Percentiles rank a stretch among this genome's conserved stretches.
These are phyloP conservation scores for Rosalia funebris DNA, from an alignment of 2,888 invertebrate species.

Conservation along the genomic window DNA sequence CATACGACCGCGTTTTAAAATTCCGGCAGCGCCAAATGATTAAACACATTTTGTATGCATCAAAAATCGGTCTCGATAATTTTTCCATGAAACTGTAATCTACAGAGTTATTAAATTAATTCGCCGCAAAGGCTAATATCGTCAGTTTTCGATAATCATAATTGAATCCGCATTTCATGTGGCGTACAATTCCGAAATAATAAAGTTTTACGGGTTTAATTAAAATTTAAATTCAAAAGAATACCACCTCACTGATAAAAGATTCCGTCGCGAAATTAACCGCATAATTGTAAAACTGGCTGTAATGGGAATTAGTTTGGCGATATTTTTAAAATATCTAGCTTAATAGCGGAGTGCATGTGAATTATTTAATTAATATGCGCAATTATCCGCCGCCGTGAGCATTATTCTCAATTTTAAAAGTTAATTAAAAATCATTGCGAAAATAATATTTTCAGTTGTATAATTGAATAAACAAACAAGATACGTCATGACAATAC, in stretches of 20 bases:
- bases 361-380: slow-evolving; percentile 20
- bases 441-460: too few species aligned
- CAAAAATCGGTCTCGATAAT: slow-evolving; percentile 9
- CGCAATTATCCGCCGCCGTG: slow-evolving; percentile 8
- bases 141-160: slow-evolving; percentile 26
- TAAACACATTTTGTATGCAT: slow-evolving; percentile 9
- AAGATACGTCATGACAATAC: too few species aligned
- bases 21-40: background rate
- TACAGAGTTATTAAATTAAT: slow-evolving; percentile 18
- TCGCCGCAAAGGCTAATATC: slow-evolving; percentile 12
- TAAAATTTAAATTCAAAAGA: slow-evolving; percentile 32
- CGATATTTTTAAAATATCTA: slow-evolving; percentile 23
- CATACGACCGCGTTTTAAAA: background rate
- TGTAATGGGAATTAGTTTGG: slow-evolving; percentile 27
- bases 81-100: slow-evolving; percentile 4
- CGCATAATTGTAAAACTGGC: slow-evolving; percentile 8
- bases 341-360: slow-evolving; percentile 8
- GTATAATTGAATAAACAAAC: too few species aligned
- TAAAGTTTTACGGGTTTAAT: slow-evolving; percentile 27
- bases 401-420: background rate
- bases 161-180: slow-evolving; percentile 30
- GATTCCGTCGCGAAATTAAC: slow-evolving; percentile 23
- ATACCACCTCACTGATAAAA: slow-evolving; percentile 28
- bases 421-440: slow-evolving; percentile 12
- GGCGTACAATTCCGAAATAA: slow-evolving; percentile 21